A percentile compares a stretch with the other conserved stretches of the same genome.
Conservation (phyloP, 2,113 vertebrate species). For the Megalops atlanticus region DNA sequence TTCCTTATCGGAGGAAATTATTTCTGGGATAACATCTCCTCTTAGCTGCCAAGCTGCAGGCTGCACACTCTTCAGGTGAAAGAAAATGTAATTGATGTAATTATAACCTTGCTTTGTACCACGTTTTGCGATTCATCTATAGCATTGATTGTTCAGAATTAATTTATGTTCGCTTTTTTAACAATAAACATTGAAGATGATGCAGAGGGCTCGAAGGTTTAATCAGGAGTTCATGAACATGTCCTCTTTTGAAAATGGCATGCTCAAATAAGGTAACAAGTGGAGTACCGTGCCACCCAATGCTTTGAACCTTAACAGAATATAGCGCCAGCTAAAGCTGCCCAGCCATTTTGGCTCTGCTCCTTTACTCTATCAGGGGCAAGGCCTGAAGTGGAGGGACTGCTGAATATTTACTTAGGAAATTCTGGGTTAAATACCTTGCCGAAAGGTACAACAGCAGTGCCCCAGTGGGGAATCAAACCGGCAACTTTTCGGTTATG, state of each 20-base stretch:
- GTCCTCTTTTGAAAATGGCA: background rate
- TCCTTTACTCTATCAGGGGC: too few relatives aligned
- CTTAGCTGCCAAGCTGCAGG: slow-evolving; percentile 46
- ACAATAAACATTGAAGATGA: background rate
- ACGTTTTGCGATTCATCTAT: slow-evolving; percentile 42
- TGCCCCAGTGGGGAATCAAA: too few relatives aligned
- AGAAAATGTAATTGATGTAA: slow-evolving; percentile 63
- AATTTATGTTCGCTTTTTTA: slow-evolving; percentile 62
- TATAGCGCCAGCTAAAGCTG: too few relatives aligned
- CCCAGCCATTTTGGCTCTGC: too few relatives aligned
- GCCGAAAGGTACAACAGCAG: too few relatives aligned
- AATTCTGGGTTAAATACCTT: too few relatives aligned
- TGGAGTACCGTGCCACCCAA: background rate
- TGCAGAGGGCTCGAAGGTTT: background rate
- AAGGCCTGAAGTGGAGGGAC: too few relatives aligned
- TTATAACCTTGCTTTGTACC: slow-evolving; percentile 55
- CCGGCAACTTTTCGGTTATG: too few relatives aligned
- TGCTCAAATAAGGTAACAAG: background rate
- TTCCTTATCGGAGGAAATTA: background rate
- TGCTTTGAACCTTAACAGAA: background rate
- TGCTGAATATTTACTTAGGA: too few relatives aligned
- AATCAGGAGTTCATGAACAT: background rate
- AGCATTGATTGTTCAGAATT: slow-evolving; percentile 34
- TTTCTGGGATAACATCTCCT: background rate
- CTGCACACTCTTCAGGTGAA: slow-evolving; percentile 71